Evolutionary conservation across 64 coral and sea anemone species (phyloP).

Genomic region (Montipora efflorescens): DNA sequence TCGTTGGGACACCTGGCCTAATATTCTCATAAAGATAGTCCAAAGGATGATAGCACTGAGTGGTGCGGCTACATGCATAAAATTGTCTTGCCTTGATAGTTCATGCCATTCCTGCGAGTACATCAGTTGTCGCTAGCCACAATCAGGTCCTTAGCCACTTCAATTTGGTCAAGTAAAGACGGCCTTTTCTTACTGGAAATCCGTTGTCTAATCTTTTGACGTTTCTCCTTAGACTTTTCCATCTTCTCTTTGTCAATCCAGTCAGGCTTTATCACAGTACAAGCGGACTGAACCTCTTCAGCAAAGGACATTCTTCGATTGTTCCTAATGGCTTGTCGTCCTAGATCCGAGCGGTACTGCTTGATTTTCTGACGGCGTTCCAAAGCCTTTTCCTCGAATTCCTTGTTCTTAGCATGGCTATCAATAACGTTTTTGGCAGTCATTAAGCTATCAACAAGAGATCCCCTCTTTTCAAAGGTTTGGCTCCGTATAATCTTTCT

Average conservation of each 20-base stretch:
- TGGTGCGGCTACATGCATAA: too few species aligned
- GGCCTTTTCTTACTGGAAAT: neutral
- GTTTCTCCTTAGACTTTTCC: neutral
- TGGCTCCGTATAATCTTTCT: slow-evolving; percentile 16
- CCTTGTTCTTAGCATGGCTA: neutral
- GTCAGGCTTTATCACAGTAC: neutral
- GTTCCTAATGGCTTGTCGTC: neutral
- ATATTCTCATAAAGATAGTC: too few species aligned
- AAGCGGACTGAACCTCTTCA: neutral
- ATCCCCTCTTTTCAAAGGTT: neutral
- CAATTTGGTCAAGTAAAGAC: slow-evolving; percentile 4
- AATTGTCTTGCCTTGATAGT: too few species aligned
- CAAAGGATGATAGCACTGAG: too few species aligned
- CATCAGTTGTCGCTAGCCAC: neutral
- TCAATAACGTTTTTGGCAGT: slow-evolving; percentile 10
- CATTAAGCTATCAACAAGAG: neutral
- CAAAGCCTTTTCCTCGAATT: slow-evolving; percentile 1
- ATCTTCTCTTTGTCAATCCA: neutral
- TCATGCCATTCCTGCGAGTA: too few species aligned
- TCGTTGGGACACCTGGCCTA: too few species aligned
- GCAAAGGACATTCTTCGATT: neutral
- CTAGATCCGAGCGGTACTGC: neutral
- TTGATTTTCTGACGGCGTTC: slow-evolving; percentile 8
- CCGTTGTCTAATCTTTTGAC: neutral
- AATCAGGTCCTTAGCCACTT: slow-evolving; percentile 4